Conservation (phyloP, 2,888 invertebrate species). For the Tridacna crocea region DNA sequence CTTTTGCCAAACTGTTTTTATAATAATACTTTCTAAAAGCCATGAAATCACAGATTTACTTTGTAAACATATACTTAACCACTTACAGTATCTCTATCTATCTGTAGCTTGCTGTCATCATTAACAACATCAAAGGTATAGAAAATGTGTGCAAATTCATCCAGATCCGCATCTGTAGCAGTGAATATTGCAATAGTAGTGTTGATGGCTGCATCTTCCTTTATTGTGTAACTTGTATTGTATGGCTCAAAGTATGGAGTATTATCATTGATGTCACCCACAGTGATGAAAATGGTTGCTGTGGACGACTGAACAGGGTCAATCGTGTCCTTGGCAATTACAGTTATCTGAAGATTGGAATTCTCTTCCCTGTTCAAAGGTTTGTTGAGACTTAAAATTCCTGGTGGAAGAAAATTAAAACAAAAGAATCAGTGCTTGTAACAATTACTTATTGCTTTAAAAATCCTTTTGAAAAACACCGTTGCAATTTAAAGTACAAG, state of each 20-base stretch:
- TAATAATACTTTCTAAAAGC: too few relatives aligned
- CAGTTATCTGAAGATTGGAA: conserved; percentile 65
- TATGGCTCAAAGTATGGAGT: conserved; percentile 87
- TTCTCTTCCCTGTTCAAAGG: conserved; percentile 86
- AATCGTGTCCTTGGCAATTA: conserved; percentile 76
- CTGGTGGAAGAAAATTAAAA: conserved; percentile 53
- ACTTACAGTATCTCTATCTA: conserved; percentile 85
- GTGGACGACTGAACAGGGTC: conserved; percentile 70
- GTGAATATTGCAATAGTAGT: conserved; percentile 88
- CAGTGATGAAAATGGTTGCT: conserved; percentile 89
- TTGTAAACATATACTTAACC: not conserved
- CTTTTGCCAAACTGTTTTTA: too few relatives aligned
- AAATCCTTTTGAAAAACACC: too few relatives aligned
- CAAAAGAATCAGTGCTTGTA: not conserved
- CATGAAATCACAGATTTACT: too few relatives aligned
- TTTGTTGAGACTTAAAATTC: conserved; percentile 84
- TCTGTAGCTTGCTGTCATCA: conserved; percentile 89
- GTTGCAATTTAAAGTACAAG: too few relatives aligned
- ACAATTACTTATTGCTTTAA: too few relatives aligned
- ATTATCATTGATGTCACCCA: conserved; percentile 92
- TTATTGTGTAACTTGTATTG: conserved; percentile 45
- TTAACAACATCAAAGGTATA: conserved; percentile 88
- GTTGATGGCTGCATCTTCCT: conserved; percentile 70
- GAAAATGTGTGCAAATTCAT: conserved; percentile 87
- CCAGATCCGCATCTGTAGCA: conserved; percentile 88